These are phyloP conservation scores for Gnathonemus echidnorhynchus DNA, from an alignment of 2,113 vertebrate genomes.

Conservation along the genomic window DNA sequence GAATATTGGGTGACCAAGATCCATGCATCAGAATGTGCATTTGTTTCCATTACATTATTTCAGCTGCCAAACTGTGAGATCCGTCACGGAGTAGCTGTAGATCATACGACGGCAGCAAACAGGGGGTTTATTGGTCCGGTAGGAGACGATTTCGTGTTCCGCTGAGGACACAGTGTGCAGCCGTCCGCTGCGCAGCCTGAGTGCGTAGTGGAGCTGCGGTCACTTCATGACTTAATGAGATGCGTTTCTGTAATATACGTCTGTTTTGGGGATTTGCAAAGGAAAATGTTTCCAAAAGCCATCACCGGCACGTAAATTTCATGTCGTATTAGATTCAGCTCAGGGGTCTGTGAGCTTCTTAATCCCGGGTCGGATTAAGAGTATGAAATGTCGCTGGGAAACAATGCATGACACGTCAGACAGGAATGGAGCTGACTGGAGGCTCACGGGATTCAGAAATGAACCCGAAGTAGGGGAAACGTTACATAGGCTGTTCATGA, in stretches of 20 bases:
- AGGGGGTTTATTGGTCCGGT: neutral
- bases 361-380: neutral
- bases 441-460: neutral
- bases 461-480: neutral
- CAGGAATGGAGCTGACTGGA: neutral
- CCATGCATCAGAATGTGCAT: neutral
- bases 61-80: neutral
- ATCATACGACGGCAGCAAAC: neutral
- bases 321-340: neutral
- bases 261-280: neutral
- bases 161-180: neutral
- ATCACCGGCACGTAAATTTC: neutral
- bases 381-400: neutral
- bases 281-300: neutral
- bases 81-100: neutral
- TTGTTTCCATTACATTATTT: neutral
- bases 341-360: neutral
- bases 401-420: neutral
- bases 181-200: fast-evolving
- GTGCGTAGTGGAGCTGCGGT: neutral
- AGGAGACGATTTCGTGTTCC: neutral
- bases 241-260: neutral
- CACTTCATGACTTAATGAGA: neutral
- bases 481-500: neutral
- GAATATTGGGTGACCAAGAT: neutral